Evolutionary conservation across 2,797 vertebrate species (phyloP).

Genomic region (Acropternis orthonyx): DNA sequence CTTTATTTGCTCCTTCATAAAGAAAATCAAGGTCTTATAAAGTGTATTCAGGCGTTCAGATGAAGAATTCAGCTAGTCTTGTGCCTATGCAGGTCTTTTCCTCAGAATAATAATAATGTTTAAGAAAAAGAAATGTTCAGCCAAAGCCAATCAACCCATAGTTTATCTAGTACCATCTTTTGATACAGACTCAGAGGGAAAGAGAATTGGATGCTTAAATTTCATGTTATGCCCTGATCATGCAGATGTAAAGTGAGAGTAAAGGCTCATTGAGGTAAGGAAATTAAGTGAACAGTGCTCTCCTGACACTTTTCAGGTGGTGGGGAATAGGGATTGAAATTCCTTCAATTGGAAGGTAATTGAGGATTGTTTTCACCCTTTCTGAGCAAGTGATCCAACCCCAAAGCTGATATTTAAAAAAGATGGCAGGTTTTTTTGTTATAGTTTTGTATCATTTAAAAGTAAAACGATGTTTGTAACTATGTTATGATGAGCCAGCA

Average conservation of each 20-base stretch:
- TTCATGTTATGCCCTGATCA: neutral
- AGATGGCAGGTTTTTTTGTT: neutral
- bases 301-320: neutral
- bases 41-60: neutral
- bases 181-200: neutral
- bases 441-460: neutral
- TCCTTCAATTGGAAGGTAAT: neutral
- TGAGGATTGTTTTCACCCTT: neutral
- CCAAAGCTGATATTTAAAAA: neutral
- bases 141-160: neutral
- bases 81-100: neutral
- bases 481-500: neutral
- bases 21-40: neutral
- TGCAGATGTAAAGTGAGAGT: neutral
- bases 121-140: neutral
- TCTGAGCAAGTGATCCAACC: neutral
- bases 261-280: neutral
- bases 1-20: neutral
- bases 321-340: neutral
- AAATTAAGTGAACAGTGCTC: neutral
- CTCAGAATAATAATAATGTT: neutral
- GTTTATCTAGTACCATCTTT: neutral
- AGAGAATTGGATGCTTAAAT: neutral
- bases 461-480: neutral
- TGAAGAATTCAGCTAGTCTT: neutral